phyloP scores from a whole-genome alignment of 2,888 invertebrate species.

The Drosophila limbata region DNA sequence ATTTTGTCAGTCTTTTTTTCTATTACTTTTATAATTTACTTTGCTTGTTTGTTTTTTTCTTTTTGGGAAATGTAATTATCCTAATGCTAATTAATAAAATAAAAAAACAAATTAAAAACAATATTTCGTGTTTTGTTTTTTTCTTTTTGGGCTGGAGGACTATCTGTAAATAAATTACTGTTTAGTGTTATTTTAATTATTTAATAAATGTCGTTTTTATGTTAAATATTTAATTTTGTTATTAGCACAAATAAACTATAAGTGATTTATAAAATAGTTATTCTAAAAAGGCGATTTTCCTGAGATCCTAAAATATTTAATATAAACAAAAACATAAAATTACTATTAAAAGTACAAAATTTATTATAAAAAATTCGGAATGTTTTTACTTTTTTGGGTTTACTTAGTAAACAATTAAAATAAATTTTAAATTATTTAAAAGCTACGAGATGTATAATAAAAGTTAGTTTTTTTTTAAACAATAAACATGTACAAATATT shows the following conservation, averaged over 20 bases:
- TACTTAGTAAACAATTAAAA: background rate
- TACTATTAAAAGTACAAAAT: background rate
- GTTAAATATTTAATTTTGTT: background rate
- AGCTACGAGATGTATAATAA: too few relatives aligned
- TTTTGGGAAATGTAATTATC: constrained; percentile 29
- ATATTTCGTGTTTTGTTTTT: background rate
- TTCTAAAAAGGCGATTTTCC: background rate
- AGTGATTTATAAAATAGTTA: too few relatives aligned
- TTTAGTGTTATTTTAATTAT: background rate
- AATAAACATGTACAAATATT: background rate
- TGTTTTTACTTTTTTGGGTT: too few relatives aligned
- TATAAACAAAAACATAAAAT: background rate
- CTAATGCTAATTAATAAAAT: constrained; percentile 22
- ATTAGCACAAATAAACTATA: background rate
- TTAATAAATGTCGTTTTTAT: background rate
- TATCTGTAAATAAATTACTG: background rate
- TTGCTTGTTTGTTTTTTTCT: constrained; percentile 16
- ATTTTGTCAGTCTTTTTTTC: constrained; percentile 5
- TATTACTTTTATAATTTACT: constrained; percentile 1
- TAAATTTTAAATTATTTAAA: too few relatives aligned
- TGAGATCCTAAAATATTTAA: too few relatives aligned
- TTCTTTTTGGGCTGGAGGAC: background rate
- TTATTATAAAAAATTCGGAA: background rate
- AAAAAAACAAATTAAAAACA: constrained; percentile 12
- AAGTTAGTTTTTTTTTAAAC: too few relatives aligned